Evolutionary conservation across 2,113 vertebrate species (phyloP).

Genomic region (Apus apus): DNA sequence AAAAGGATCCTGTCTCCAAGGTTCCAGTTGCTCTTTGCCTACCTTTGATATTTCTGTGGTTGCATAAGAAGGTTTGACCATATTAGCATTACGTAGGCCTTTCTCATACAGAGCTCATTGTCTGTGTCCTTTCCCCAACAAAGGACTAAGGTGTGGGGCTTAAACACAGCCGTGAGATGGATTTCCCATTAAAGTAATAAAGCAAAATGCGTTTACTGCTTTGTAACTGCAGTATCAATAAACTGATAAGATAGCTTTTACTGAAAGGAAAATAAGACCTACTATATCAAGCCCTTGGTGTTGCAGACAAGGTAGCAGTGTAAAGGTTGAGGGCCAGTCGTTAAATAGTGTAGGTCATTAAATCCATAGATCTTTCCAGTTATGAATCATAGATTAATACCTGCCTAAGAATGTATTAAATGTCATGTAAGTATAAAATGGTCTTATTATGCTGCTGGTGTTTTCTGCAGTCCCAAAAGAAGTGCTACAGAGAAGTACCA

Average conservation of each 20-base stretch:
- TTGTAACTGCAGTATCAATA: not conserved
- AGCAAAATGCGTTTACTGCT: not conserved
- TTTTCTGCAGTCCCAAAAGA: not conserved
- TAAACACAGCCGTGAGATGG: not conserved
- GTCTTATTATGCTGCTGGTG: not conserved
- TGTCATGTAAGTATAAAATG: not conserved
- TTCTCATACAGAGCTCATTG: conserved; percentile 21
- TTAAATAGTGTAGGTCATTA: not conserved
- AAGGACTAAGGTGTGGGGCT: conserved; percentile 5
- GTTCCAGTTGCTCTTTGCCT: conserved; percentile 7
- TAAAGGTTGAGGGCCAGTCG: not conserved
- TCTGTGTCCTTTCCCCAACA: not conserved
- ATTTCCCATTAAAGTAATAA: not conserved
- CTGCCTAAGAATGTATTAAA: not conserved
- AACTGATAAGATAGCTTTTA: not conserved
- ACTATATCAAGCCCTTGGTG: not conserved
- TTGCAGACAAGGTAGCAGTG: not conserved
- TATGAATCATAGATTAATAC: not conserved
- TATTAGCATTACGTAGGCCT: not conserved
- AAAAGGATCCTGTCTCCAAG: not conserved
- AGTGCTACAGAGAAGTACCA: not conserved
- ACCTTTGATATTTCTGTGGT: conserved; percentile 46
- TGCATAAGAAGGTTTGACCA: conserved; percentile 29
- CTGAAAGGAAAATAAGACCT: not conserved
- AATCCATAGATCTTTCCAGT: not conserved